Evolutionary conservation across 1,140 invertebrate genomes (phyloP).

Genomic region (Formica exsecta): DNA sequence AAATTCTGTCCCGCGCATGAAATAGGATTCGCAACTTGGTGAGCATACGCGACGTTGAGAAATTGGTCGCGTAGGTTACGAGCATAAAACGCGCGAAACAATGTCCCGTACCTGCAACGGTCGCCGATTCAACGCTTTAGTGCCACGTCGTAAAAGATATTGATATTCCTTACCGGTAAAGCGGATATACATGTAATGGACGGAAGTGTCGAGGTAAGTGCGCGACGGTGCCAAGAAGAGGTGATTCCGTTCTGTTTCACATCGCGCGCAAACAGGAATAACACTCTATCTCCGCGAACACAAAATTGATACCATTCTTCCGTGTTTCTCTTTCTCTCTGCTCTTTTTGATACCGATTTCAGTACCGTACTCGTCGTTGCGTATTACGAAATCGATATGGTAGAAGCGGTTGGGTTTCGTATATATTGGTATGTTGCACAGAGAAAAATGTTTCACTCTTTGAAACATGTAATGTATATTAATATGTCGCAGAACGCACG

Average conservation of each 20-base stretch:
- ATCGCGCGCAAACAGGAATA: constrained; percentile 53
- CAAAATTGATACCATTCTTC: constrained; percentile 39
- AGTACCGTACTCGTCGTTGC: background rate
- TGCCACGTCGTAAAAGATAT: constrained; percentile 71
- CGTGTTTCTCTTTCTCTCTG: background rate
- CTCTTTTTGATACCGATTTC: constrained; percentile 29
- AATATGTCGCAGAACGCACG: background rate
- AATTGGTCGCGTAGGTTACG: constrained; percentile 73
- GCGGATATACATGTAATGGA: constrained; percentile 53
- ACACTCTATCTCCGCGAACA: constrained; percentile 49
- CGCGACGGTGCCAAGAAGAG: constrained; percentile 49
- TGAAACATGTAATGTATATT: constrained; percentile 19
- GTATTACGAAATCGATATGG: constrained; percentile 45
- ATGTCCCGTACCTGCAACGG: constrained; percentile 63
- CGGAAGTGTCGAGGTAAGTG: constrained; percentile 52
- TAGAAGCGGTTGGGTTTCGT: constrained; percentile 32
- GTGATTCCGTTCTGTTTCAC: constrained; percentile 56
- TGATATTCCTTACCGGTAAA: constrained; percentile 59
- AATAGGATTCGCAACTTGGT: constrained; percentile 31
- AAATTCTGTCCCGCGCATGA: constrained; percentile 26
- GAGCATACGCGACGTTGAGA: constrained; percentile 67
- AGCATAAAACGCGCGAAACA: constrained; percentile 72
- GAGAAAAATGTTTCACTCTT: constrained; percentile 20
- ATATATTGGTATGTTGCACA: background rate
- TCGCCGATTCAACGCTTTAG: constrained; percentile 70